Conservation (phyloP, 2,797 vertebrate species). For the Hafferia zeledoni region DNA sequence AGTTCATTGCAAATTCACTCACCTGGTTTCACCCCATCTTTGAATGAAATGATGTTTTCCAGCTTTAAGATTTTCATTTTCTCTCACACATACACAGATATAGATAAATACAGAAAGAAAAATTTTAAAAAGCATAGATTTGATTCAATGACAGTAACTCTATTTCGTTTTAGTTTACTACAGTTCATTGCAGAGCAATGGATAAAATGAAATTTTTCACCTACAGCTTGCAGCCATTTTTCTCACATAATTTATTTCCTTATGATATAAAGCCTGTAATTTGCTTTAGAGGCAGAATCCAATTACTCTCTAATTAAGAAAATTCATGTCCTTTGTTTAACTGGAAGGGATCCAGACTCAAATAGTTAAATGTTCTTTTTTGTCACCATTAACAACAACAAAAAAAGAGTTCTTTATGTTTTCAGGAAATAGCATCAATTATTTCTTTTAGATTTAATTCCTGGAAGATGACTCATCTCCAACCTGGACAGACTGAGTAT, state of each 20-base stretch:
- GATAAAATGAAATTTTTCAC: background rate
- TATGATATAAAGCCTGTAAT: background rate
- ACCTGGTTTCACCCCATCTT: background rate
- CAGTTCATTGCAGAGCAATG: background rate
- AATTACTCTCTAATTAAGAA: conserved; percentile 33
- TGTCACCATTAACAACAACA: background rate
- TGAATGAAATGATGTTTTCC: background rate
- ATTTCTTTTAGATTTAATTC: background rate
- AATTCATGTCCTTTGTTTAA: background rate
- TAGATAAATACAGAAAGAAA: background rate
- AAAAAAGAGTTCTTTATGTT: background rate
- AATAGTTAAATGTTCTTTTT: background rate
- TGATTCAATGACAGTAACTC: background rate
- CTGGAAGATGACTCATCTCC: background rate
- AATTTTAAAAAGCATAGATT: background rate
- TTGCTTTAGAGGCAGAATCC: background rate
- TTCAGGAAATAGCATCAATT: background rate
- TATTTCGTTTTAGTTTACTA: background rate
- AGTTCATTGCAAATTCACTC: background rate
- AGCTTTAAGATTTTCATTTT: background rate
- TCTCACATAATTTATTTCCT: background rate
- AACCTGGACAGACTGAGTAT: background rate
- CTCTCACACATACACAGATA: background rate
- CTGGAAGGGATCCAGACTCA: background rate
- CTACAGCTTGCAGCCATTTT: background rate